Percentiles rank a stretch among this genome's conserved stretches.
Evolutionary conservation across 2,113 vertebrate genomes (phyloP).

Genomic region (Grantiella picta): DNA sequence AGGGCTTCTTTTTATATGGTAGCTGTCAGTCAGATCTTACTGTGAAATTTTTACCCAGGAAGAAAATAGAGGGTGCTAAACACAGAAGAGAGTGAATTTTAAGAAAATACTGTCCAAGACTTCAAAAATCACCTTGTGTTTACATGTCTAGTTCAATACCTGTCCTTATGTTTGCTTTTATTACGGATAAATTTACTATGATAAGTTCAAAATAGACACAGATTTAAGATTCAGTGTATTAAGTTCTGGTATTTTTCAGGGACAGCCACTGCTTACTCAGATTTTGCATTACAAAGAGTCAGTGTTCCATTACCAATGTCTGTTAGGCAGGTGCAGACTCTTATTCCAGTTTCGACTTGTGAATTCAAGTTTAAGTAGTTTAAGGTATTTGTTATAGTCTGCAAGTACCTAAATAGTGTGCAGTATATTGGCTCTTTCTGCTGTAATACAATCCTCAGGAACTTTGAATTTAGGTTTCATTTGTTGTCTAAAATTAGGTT

Average conservation of each 20-base stretch:
- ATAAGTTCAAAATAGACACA: not conserved
- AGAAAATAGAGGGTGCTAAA: not conserved
- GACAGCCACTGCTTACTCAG: not conserved
- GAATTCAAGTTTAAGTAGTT: not conserved
- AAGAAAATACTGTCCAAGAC: not conserved
- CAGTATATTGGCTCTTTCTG: not conserved
- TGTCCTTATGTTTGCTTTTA: not conserved
- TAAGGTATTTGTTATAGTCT: not conserved
- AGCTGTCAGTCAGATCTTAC: not conserved
- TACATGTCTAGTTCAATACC: not conserved
- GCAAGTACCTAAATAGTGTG: not conserved
- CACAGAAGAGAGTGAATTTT: not conserved
- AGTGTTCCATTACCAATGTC: not conserved
- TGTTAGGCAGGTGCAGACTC: not conserved
- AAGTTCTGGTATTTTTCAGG: not conserved
- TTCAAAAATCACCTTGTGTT: not conserved
- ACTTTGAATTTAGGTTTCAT: not conserved
- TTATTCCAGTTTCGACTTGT: not conserved
- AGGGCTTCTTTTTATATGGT: not conserved
- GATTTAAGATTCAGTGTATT: not conserved
- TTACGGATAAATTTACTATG: not conserved
- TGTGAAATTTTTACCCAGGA: not conserved
- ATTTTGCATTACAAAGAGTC: not conserved
- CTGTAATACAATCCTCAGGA: not conserved
- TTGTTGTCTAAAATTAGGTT: not conserved